Evolutionary conservation across 2,113 vertebrate genomes (phyloP), one percentile per base, ranked within the genome.

Genomic region (Cyprinodon variegatus): DNA sequence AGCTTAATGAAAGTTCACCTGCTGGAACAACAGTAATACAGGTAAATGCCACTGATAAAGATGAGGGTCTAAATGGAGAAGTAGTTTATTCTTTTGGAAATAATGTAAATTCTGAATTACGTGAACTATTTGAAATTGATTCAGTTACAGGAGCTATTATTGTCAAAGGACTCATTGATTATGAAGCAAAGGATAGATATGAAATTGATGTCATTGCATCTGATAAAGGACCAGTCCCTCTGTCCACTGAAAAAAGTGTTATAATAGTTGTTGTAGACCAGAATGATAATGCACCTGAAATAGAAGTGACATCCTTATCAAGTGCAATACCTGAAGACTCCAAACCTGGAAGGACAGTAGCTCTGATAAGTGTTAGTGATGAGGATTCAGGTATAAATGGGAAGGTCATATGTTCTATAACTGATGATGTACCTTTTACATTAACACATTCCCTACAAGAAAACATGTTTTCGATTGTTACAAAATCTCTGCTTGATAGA

Each of bases 211-310:
- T 94, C 0, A 75, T 89, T 65, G 93, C 90, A 1, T 92, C 90
- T 3, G 93, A 94, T 77, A 89, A 78, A 50, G 93, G 93, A 0
- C 0, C 0, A 1, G 85, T 0, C 0, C 90, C 93, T 0, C 1
- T 93, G 5, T 81, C 70, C 22, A 87, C 86, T 1, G 89, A 95
- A 39, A 91, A 91, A 74, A 93, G 89, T 67, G 90, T 93, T 0
- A 82, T 90, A 2, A 90, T 94, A 76, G 87, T 91, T 38, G 69
- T 96, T 38, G 0, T 93, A 36, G 95, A 96, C 67, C 61, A 95
- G 40, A 97, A 97, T 61, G 95, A 97, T 70, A 96, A 95, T 11
- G 43, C 48, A 20, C 94, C 95, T 0, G 90, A 93, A 45, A 84
- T 96, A 48, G 87, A 87, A 0, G 68, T 95, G 17, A 95, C 91